Evolutionary conservation across 2,113 vertebrate species (phyloP).

Genomic region (Aythya baeri): DNA sequence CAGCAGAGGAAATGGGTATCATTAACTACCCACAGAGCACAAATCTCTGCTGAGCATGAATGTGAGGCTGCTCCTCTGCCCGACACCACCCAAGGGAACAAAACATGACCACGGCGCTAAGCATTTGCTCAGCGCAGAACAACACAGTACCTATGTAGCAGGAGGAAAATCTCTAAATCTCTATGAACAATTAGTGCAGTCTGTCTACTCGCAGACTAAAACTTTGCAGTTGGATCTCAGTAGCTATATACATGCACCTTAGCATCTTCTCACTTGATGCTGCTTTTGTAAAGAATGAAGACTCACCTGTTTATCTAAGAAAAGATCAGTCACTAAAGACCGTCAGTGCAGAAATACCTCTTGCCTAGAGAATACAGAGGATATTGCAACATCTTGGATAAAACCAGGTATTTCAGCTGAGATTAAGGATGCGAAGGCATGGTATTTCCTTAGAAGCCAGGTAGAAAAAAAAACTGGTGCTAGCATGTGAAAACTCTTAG

Average conservation of each 20-base stretch:
- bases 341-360: neutral
- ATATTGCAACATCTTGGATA: slow-evolving; percentile 36
- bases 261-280: neutral
- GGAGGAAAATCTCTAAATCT: neutral
- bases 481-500: neutral
- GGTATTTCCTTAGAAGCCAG: slow-evolving; percentile 16
- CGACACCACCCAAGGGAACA: neutral
- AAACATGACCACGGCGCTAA: neutral
- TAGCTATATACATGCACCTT: neutral
- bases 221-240: neutral
- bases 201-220: neutral
- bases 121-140: neutral
- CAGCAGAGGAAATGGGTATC: slow-evolving; percentile 45
- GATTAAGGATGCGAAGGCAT: slow-evolving; percentile 2
- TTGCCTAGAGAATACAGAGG: neutral
- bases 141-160: neutral
- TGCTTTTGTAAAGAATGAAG: neutral
- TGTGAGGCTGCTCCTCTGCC: neutral
- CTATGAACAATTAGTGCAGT: neutral
- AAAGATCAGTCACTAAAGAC: neutral
- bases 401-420: slow-evolving; percentile 3
- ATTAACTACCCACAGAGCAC: neutral
- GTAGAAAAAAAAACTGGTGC: neutral
- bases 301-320: neutral
- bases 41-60: neutral